Base-by-base conservation (phyloP, 2,888 invertebrate species). In the Myathropa florea region DNA sequence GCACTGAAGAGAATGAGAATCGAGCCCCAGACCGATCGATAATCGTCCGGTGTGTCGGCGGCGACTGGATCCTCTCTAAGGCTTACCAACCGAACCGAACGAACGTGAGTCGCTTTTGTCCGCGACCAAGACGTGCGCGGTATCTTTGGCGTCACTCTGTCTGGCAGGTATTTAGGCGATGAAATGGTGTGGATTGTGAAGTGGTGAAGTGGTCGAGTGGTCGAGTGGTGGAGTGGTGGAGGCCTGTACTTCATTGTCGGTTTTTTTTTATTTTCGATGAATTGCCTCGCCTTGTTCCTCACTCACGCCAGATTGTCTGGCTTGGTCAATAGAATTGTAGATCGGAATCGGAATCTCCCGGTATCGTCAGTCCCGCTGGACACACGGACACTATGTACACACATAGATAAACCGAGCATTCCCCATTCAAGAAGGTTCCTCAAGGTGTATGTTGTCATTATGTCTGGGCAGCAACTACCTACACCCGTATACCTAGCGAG, bases 121-220 rank as follows among this genome's bases (percentile, higher is more conserved):
- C 30, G 39, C 63, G 36, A 26, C 70, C 75, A 75, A 78, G 83
- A 46, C 86, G 53, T 59, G 53, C 75, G 86, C 78, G 83, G 86
- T 86, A 79, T 83, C 86, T 86, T 86, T 83, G 86, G 86, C 86
- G 86, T 86, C 86, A 86, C 83, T 86, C 86, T 86, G 86, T 86
- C 86, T 86, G 86, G 86, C 86, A 86, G 83, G 86, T 86, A 86
- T 86, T 86, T 75, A 61, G 86, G 73, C 73, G 86, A 86, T 83
- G 83, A 83, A 86, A 82, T 83, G 83, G 78, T 75, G 46, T 46
- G 46, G 46, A 46, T 18, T 46, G 46, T 46, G 46, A 18, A 46
- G 46, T 46, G 46, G 18, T n/a, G 18, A 4, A n/a, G 14, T 46
- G 46, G 46, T 18, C 18, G 46, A n/a, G 33, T 33, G 33, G 18